A percentile compares a stretch with the other conserved stretches of the same genome.
phyloP scores from a whole-genome alignment of 2,888 invertebrate species.

The Anthoptus insignis region DNA sequence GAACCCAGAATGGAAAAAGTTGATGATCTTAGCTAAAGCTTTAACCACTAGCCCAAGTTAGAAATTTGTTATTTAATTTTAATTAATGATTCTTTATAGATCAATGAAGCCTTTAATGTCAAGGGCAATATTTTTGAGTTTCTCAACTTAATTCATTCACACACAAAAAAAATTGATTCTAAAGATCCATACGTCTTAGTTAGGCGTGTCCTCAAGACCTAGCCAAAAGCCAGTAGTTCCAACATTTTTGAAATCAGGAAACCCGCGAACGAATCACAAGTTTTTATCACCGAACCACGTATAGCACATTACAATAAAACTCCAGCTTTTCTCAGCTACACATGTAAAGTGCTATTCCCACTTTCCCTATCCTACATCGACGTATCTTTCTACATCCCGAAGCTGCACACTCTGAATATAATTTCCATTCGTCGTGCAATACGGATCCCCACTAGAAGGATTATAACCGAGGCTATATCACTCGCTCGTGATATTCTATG shows the following conservation, averaged over 20 bases:
- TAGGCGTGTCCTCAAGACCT: neutral
- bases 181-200: neutral
- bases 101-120: no score
- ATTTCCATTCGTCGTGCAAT: conserved; percentile 1
- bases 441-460: neutral
- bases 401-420: neutral
- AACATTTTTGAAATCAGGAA: neutral
- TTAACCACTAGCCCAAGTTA: no score
- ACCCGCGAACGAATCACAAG: neutral
- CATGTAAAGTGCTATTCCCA: neutral
- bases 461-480: neutral
- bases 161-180: no score
- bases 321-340: conserved; percentile 2
- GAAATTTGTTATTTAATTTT: no score
- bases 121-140: no score
- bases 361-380: neutral
- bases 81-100: no score
- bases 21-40: no score
- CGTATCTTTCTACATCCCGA: neutral
- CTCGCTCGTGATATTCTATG: neutral
- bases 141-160: no score
- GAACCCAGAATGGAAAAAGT: no score
- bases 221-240: neutral
- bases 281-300: neutral
- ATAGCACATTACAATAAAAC: conserved; percentile 3